phyloP scores from a whole-genome alignment of 30 jellyfish, hydroid and myxozoan species.

The Aurelia aurita region DNA sequence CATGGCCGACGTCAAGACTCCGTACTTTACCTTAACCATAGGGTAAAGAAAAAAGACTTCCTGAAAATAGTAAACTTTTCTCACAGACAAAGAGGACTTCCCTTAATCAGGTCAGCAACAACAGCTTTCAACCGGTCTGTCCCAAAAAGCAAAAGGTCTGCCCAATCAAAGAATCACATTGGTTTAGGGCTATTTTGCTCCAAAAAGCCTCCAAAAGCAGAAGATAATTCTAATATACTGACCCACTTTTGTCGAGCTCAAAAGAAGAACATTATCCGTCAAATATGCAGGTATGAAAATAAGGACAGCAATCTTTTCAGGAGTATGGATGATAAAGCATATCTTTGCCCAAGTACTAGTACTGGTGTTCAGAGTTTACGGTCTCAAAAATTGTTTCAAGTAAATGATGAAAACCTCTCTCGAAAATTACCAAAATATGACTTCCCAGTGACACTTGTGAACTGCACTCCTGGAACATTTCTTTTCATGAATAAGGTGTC shows the following conservation, averaged over 20 bases:
- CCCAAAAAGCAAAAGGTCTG: slow-evolving; percentile 41
- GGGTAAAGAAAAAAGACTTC: slow-evolving; percentile 49
- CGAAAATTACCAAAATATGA: slow-evolving; percentile 43
- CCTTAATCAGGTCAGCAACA: slow-evolving; percentile 43
- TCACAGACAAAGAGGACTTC: slow-evolving; percentile 6
- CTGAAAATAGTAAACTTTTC: slow-evolving; percentile 23
- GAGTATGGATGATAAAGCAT: slow-evolving; percentile 22
- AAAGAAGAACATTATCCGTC: slow-evolving; percentile 41
- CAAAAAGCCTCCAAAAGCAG: slow-evolving; percentile 62
- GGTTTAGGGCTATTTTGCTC: slow-evolving; percentile 46
- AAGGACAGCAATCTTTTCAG: background rate
- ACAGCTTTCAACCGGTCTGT: slow-evolving; percentile 38
- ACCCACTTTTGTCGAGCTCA: slow-evolving; percentile 47
- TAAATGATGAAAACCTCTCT: slow-evolving; percentile 25
- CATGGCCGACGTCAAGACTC: slow-evolving; percentile 59
- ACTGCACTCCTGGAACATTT: slow-evolving; percentile 56
- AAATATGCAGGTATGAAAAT: background rate
- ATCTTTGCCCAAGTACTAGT: slow-evolving; percentile 51
- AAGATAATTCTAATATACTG: slow-evolving; percentile 30
- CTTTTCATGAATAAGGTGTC: slow-evolving; percentile 22
- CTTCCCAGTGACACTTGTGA: slow-evolving; percentile 46
- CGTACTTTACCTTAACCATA: slow-evolving; percentile 32
- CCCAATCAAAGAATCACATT: slow-evolving; percentile 35
- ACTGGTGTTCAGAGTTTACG: slow-evolving; percentile 45
- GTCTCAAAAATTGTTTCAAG: slow-evolving; percentile 36